Percentiles rank a stretch among this genome's conserved stretches.
These are phyloP conservation scores for Promerops cafer DNA, from an alignment of 2,113 vertebrate species.

Conservation along the genomic window DNA sequence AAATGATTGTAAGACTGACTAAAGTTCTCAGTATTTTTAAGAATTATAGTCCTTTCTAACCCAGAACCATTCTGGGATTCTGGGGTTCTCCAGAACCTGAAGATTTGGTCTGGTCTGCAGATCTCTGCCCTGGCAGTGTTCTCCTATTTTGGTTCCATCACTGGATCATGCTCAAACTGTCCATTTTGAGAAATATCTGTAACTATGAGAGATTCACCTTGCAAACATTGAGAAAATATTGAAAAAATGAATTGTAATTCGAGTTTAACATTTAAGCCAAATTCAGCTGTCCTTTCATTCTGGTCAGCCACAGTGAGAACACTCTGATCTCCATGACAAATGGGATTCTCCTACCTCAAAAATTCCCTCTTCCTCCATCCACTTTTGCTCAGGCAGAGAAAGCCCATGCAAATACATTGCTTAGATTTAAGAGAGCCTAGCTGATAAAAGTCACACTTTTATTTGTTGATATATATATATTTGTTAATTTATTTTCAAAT, in stretches of 20 bases:
- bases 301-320: not conserved
- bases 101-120: not conserved
- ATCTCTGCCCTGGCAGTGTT: not conserved
- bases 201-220: not conserved
- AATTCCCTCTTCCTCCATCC: not conserved
- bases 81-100: not conserved
- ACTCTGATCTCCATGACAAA: not conserved
- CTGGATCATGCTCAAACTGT: accelerated
- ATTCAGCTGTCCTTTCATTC: not conserved
- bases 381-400: not conserved
- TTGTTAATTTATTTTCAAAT: not conserved
- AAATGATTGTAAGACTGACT: not conserved
- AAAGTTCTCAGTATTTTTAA: not conserved
- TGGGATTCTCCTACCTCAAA: not conserved
- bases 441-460: not conserved
- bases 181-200: not conserved
- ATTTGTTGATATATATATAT: not conserved
- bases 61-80: not conserved
- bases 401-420: not conserved
- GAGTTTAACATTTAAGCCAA: not conserved
- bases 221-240: not conserved
- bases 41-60: not conserved
- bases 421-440: not conserved
- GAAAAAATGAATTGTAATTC: not conserved
- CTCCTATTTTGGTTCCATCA: not conserved